Evolutionary conservation across 2,113 vertebrate genomes (phyloP), one percentile per base, ranked within the genome.

Genomic region (Hypomesus transpacificus): DNA sequence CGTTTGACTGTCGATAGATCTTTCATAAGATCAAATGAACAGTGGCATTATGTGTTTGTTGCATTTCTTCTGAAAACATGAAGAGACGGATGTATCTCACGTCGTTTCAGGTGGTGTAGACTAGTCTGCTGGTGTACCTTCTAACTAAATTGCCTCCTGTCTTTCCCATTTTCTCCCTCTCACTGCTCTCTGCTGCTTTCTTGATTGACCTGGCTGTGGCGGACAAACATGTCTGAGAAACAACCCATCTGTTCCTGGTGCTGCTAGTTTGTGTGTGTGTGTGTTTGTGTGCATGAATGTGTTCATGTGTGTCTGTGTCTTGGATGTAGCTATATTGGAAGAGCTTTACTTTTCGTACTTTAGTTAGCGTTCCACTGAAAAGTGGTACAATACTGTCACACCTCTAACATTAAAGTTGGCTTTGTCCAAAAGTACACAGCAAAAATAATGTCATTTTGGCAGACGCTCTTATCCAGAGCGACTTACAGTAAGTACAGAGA

Each of bases 171-270:
- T 26, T 31, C 61, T 26, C 61, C 17, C 64, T 4, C 31, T 22
- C 5, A 8, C n/a, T 54, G 14, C 59, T 22, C n/a, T 31, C 14
- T 62, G 24, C 16, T 20, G 28, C 22, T 31, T 20, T 4, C 7
- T 50, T 65, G 28, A 11, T 21, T 46, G 34, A 65, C 28, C n/a
- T 4, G 34, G 18, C 21, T 31, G 60, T 73, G 82, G 83, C 83
- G 86, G 76, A 82, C 78, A 84, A 85, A 85, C 80, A 87, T 34
- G 68, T 64, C 67, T 57, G 70, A 74, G 80, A 88, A 87, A 85
- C 82, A 64, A 31, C 67, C 83, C 85, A 87, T 84, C 84, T 90
- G 85, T 78, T 80, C 67, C 68, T 82, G 66, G 54, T 66, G 71
- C 21, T 22, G 13, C 66, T 34, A 24, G 56, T 70, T 59, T 76